These are phyloP conservation scores for Lampris incognitus DNA, from an alignment of 2,113 vertebrate genomes.

Conservation along the genomic window DNA sequence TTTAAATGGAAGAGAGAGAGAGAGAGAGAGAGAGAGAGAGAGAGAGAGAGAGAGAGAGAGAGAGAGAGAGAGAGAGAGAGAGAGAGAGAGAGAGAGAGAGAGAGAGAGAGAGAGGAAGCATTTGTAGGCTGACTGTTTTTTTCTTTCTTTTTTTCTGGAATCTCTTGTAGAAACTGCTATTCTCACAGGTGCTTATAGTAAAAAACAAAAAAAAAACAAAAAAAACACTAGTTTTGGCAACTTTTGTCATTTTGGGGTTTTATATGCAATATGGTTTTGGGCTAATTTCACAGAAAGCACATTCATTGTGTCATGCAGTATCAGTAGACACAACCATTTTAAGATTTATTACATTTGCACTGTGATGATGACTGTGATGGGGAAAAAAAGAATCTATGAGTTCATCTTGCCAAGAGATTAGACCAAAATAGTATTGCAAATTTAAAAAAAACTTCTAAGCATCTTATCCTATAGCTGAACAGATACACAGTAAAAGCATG, in stretches of 20 bases:
- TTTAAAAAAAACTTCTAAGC: not conserved
- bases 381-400: too few species aligned
- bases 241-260: conserved; percentile 7
- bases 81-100: not conserved
- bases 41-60: not conserved
- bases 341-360: too few species aligned
- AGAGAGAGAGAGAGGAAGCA: not conserved
- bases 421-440: not conserved
- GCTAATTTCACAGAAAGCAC: not conserved
- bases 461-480: not conserved
- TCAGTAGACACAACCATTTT: too few species aligned
- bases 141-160: conserved; percentile 16
- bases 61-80: not conserved
- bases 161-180: conserved; percentile 21
- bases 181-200: conserved; percentile 47
- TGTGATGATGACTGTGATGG: too few species aligned
- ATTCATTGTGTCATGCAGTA: not conserved
- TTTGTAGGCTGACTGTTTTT: not conserved
- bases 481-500: not conserved
- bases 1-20: too few species aligned
- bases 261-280: not conserved
- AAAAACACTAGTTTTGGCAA: conserved; percentile 28
- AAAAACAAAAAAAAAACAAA: conserved; percentile 41
- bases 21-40: not conserved
- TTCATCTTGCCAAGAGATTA: not conserved